Evolutionary conservation across 2,888 invertebrate genomes (phyloP).

Genomic region (Temnothorax rugatulus): DNA sequence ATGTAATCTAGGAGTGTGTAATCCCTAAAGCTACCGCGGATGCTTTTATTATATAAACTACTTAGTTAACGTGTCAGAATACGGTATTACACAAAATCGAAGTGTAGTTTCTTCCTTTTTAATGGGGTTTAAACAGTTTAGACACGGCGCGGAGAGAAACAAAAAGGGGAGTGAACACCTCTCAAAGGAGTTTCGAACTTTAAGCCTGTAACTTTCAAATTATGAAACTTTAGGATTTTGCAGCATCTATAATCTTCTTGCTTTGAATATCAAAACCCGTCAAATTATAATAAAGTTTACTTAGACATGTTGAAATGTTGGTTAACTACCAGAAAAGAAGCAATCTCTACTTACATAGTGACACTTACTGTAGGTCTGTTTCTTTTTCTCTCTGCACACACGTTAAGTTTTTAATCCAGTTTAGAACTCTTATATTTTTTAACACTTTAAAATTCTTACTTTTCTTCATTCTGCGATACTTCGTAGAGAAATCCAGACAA

Average conservation of each 20-base stretch:
- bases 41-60: constrained; percentile 25
- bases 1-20: constrained; percentile 34
- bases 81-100: not conserved
- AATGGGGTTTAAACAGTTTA: not conserved
- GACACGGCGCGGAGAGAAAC: not conserved
- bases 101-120: not conserved
- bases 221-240: constrained; percentile 32
- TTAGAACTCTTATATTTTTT: constrained; percentile 12
- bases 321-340: not conserved
- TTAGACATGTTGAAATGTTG: constrained; percentile 3
- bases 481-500: not conserved
- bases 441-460: not conserved
- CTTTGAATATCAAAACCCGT: constrained; percentile 36
- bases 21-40: constrained; percentile 20
- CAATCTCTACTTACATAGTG: not conserved
- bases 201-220: constrained; percentile 26
- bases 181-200: constrained; percentile 33
- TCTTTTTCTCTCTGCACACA: not conserved
- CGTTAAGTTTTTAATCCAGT: constrained; percentile 19
- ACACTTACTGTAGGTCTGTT: not conserved
- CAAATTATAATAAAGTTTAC: constrained; percentile 35
- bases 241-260: constrained; percentile 43
- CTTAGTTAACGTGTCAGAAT: constrained; percentile 18
- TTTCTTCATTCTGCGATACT: not conserved
- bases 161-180: constrained; percentile 14